Conservation (phyloP, 2,797 vertebrate species). For the Megaceryle alcyon region DNA sequence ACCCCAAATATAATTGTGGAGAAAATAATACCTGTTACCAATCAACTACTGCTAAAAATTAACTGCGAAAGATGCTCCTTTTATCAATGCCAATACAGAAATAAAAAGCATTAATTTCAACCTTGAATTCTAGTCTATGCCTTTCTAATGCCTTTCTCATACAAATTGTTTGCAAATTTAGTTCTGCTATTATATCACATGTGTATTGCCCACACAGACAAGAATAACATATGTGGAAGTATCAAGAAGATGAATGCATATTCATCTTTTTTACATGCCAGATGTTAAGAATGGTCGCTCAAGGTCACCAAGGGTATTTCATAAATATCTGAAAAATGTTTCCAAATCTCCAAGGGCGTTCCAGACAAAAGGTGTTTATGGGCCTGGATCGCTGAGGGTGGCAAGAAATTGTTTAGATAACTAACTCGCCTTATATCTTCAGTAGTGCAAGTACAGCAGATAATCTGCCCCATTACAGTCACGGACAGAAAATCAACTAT, state of each 20-base stretch:
- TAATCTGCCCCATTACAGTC: fast-evolving
- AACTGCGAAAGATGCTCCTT: not conserved
- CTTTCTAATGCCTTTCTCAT: not conserved
- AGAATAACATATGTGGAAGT: not conserved
- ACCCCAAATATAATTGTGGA: not conserved
- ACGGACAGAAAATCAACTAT: not conserved
- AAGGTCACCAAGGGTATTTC: not conserved
- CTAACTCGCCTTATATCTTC: not conserved
- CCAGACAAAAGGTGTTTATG: not conserved
- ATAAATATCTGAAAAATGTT: not conserved
- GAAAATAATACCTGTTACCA: not conserved
- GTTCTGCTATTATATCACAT: not conserved
- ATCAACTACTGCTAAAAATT: not conserved
- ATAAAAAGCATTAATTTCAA: not conserved
- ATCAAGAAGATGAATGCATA: not conserved
- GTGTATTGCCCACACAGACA: not conserved
- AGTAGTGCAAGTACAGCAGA: not conserved
- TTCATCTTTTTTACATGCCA: not conserved
- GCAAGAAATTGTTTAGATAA: not conserved
- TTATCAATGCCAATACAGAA: not conserved
- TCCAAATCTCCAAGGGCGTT: not conserved
- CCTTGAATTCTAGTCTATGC: not conserved
- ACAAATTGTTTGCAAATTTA: not conserved
- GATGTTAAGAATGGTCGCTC: not conserved
- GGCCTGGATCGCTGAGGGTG: not conserved